These are phyloP conservation scores for Cariama cristata DNA, from an alignment of 2,113 vertebrate species.

Conservation along the genomic window DNA sequence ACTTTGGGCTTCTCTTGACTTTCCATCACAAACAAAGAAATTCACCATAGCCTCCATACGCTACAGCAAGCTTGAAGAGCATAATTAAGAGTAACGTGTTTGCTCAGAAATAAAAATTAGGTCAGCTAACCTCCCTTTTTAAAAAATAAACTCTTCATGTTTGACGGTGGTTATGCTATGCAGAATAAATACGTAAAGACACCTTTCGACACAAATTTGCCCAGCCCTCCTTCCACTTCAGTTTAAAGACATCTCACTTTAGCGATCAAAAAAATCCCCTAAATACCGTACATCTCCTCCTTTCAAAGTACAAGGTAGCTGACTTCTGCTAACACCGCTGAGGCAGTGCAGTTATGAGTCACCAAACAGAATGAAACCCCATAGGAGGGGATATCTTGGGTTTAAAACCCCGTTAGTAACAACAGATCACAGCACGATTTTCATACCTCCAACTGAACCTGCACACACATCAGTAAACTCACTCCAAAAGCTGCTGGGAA, in stretches of 20 bases:
- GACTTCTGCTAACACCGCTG: background rate
- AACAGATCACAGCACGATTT: background rate
- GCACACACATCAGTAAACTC: background rate
- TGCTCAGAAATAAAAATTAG: background rate
- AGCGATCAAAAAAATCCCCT: background rate
- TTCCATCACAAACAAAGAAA: background rate
- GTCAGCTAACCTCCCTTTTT: background rate
- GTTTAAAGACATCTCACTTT: background rate
- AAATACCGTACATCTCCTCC: accelerated
- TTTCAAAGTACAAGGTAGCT: background rate
- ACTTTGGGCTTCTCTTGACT: background rate
- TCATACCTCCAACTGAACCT: background rate
- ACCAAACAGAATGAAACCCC: background rate
- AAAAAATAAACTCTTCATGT: background rate
- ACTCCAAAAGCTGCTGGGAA: background rate
- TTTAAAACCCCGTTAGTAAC: background rate
- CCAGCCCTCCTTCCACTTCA: background rate
- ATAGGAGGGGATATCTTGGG: background rate
- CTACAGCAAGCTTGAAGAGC: background rate
- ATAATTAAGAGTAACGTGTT: background rate
- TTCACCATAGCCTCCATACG: background rate
- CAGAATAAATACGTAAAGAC: background rate
- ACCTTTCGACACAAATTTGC: background rate
- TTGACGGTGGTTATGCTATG: background rate
- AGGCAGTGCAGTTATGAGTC: background rate